These are phyloP conservation scores for Eupithecia vulgata DNA, from an alignment of 2,888 invertebrate species.

Conservation along the genomic window DNA sequence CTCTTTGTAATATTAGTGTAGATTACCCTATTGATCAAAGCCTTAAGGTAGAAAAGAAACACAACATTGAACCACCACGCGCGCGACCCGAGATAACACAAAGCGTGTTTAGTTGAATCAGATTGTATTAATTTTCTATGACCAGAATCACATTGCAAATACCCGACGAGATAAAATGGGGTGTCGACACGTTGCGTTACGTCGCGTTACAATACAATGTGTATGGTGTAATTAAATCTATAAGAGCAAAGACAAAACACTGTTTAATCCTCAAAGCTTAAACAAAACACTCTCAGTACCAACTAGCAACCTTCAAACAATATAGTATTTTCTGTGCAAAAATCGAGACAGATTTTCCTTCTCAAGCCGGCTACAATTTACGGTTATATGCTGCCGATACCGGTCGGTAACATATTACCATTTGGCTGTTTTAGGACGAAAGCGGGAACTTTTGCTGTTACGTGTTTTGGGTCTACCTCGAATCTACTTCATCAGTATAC, in stretches of 20 bases:
- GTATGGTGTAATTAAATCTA: too few species aligned
- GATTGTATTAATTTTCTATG: too few species aligned
- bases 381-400: constrained; percentile 60
- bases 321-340: constrained; percentile 45
- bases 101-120: too few species aligned
- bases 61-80: too few species aligned
- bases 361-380: constrained; percentile 53
- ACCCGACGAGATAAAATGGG: too few species aligned
- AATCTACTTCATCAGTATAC: background rate
- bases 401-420: constrained; percentile 53
- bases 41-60: too few species aligned
- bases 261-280: constrained; percentile 1
- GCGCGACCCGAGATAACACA: too few species aligned
- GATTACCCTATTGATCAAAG: too few species aligned
- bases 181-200: too few species aligned
- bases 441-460: constrained; percentile 2
- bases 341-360: constrained; percentile 50
- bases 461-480: background rate
- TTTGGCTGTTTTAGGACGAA: constrained; percentile 42
- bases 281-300: constrained; percentile 33
- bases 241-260: background rate
- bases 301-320: constrained; percentile 39
- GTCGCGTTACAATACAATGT: too few species aligned
- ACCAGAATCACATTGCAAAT: too few species aligned
- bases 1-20: too few species aligned